These are phyloP conservation scores for Myoxocephalus aenaeus DNA, from an alignment of 2,797 vertebrate species.

Conservation along the genomic window DNA sequence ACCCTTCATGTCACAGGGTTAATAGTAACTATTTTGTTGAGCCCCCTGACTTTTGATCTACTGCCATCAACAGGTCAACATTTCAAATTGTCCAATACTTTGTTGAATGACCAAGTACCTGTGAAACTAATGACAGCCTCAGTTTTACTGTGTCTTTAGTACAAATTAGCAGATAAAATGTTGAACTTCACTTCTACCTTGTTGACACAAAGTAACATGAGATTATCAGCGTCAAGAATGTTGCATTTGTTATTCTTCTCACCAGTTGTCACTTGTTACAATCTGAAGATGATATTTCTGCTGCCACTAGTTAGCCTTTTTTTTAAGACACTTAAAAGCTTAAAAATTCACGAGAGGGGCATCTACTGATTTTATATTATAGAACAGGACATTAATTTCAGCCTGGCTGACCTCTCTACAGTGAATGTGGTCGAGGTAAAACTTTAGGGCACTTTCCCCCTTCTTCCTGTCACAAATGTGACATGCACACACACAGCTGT, in stretches of 20 bases:
- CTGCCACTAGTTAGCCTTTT: no score
- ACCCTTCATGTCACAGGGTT: no score
- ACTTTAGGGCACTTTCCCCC: conserved; percentile 4
- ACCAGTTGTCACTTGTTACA: neutral
- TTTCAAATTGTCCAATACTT: neutral
- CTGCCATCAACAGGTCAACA: neutral
- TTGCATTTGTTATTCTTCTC: neutral
- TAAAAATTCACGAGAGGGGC: neutral
- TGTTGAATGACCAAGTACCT: neutral
- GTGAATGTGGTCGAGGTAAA: conserved; percentile 30
- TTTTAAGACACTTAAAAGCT: neutral
- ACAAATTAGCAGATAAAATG: neutral
- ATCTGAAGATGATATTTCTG: neutral
- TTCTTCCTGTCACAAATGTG: neutral
- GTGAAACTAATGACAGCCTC: neutral
- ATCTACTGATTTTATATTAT: neutral
- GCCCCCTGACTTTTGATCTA: neutral
- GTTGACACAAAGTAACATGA: neutral
- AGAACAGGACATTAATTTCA: neutral
- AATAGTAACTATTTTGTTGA: no score
- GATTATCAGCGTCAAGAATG: neutral
- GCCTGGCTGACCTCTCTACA: neutral
- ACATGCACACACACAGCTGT: conserved; percentile 61
- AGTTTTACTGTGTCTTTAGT: neutral
- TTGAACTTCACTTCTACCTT: neutral